Percentiles rank a stretch among this genome's conserved stretches.
Conservation (phyloP, 2,113 vertebrate genomes). For the Bubo scandiacus region DNA sequence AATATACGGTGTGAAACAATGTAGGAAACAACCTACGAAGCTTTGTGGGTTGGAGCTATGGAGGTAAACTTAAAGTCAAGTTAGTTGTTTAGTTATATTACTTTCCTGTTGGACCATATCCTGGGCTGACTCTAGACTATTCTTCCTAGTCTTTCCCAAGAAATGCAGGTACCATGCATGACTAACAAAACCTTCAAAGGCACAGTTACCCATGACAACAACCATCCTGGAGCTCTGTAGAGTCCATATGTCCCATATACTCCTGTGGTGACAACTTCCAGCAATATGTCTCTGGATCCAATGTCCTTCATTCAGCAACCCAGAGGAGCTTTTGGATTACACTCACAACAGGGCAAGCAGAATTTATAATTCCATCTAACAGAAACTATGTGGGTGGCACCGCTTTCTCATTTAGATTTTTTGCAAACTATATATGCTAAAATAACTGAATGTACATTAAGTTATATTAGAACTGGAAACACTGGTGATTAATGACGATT, state of each 20-base stretch:
- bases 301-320: not conserved
- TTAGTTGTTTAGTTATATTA: not conserved
- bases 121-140: not conserved
- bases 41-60: not conserved
- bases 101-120: not conserved
- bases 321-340: not conserved
- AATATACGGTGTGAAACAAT: not conserved
- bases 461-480: not conserved
- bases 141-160: not conserved
- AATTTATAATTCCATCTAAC: not conserved
- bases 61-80: not conserved
- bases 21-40: not conserved
- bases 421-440: not conserved
- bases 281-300: not conserved
- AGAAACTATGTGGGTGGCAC: not conserved
- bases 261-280: not conserved
- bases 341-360: not conserved
- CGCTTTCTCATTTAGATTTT: not conserved
- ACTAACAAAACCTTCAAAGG: not conserved
- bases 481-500: not conserved
- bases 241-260: not conserved
- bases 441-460: not conserved
- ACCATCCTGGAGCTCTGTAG: not conserved
- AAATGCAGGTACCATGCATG: not conserved
- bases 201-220: not conserved